Base-by-base conservation (phyloP, 1,140 invertebrate species). In the Diorhabda carinulata region DNA sequence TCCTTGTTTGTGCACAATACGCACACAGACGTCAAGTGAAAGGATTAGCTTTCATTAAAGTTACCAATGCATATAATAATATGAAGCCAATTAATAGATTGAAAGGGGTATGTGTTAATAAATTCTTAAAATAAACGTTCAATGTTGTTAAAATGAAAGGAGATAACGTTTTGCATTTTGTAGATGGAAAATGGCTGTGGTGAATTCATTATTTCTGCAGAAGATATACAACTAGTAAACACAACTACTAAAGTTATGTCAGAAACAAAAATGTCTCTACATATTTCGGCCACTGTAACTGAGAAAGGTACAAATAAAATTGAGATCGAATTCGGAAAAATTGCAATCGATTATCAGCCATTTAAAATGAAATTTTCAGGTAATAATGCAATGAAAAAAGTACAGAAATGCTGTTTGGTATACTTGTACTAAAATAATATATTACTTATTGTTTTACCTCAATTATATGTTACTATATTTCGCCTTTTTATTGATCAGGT, bases 1-100 rank as follows among this genome's bases (percentile, higher is more conserved):
- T 87, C 75, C 84, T 82, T 66, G 83, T 90, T 9, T 89, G 86
- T 74, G 87, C 87, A 4, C 88, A 84, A 87, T 90, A 91, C 73
- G 88, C 87, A 8, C 90, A 89, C 71, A 88, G 88, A 4, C 86
- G 88, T 73, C 84, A 86, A 2, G 88, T 91, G 2, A 82, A 86
- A 61, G 89, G 89, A 9, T 80, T 77, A 45, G 76, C 83, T n/a
- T 70, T 82, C 4, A 60, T 85, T 43, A 85, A 83, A 77, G 78
- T 84, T 5, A 81, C 78, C 3, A 70, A 76, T 69, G 62, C 70
- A 10, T 57, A 72, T 65, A 43, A 61, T 40, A 72, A 69, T 60
- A 65, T 73, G 47, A 71, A 73, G 64, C 62, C 74, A 9, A 45
- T 76, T 7, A 73, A 73, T 61, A 67, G 70, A 71, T 57, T 74